Evolutionary conservation across 1,140 invertebrate species (phyloP).

Genomic region (Oreohelix idahoensis): DNA sequence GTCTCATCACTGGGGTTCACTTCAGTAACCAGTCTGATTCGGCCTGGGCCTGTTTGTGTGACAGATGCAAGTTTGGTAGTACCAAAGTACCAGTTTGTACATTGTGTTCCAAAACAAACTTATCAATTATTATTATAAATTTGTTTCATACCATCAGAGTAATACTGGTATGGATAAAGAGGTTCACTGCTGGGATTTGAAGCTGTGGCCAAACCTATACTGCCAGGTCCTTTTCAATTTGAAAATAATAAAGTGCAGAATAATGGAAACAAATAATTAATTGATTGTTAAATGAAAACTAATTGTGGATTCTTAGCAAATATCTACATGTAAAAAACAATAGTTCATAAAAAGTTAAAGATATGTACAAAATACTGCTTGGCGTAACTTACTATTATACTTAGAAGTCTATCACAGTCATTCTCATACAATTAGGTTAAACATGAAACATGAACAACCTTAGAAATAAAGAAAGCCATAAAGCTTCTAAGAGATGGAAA

Average conservation of each 20-base stretch:
- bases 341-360: no score
- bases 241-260: neutral
- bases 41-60: slow-evolving; percentile 52
- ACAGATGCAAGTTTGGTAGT: neutral
- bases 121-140: slow-evolving; percentile 62
- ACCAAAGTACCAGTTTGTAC: neutral
- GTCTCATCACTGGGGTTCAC: slow-evolving; percentile 52
- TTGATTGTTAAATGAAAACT: no score
- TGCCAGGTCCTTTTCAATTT: slow-evolving; percentile 52
- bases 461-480: no score
- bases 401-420: no score
- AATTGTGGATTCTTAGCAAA: no score
- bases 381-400: no score
- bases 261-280: no score
- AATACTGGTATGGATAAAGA: slow-evolving; percentile 60
- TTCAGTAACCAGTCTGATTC: slow-evolving; percentile 56
- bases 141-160: slow-evolving; percentile 71
- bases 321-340: no score
- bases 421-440: no score
- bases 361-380: no score
- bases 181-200: slow-evolving; percentile 49
- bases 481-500: no score
- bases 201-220: slow-evolving; percentile 55
- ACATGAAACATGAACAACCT: no score
- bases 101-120: neutral